A percentile compares a stretch with the other conserved stretches of the same genome.
Evolutionary conservation across 2,888 invertebrate species (phyloP).

Genomic region (Boloria euphrosyne): DNA sequence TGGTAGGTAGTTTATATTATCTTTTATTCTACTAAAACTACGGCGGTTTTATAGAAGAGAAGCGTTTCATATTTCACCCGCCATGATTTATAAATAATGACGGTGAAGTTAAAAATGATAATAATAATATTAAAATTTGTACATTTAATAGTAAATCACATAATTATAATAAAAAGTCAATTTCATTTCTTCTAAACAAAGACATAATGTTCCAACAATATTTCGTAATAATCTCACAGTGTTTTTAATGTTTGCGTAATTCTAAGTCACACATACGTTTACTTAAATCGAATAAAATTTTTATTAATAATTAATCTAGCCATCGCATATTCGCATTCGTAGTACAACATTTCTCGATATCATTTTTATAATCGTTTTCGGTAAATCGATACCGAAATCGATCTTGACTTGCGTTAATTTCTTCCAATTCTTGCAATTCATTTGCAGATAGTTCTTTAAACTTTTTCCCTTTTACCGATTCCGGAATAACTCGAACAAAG

Average conservation of each 20-base stretch:
- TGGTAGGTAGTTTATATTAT: no score
- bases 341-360: conserved; percentile 49
- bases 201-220: not conserved
- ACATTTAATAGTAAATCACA: no score
- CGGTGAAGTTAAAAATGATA: no score
- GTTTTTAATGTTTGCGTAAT: not conserved
- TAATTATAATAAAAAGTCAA: not conserved
- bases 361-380: conserved; percentile 63
- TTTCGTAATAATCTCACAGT: not conserved
- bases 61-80: no score
- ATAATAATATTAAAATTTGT: no score
- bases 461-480: conserved; percentile 60
- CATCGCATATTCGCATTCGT: conserved; percentile 55
- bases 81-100: no score
- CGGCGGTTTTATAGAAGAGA: no score
- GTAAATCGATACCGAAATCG: conserved; percentile 64
- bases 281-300: conserved; percentile 11
- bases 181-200: not conserved
- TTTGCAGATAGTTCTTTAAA: conserved; percentile 61
- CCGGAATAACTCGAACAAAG: conserved; percentile 44
- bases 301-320: conserved; percentile 66
- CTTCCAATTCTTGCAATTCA: conserved; percentile 63
- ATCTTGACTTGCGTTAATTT: conserved; percentile 64
- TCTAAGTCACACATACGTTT: not conserved
- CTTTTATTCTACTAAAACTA: no score